Conservation (phyloP, 2,888 invertebrate species). For the Trissonchulus latispiculum region DNA sequence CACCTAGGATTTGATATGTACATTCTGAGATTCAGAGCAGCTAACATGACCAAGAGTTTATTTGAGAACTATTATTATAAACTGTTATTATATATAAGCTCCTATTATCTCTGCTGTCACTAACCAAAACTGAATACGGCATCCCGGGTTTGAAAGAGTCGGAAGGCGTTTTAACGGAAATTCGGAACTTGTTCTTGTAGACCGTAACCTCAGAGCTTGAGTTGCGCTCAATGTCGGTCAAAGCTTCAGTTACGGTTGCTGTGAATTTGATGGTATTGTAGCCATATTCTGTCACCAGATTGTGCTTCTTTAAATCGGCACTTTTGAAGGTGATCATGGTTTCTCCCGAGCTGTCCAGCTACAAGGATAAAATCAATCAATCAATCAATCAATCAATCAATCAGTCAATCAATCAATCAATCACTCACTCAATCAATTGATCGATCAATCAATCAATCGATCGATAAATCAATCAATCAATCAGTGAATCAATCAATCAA, state of each 20-base stretch:
- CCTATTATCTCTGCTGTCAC: slow-evolving; percentile 34
- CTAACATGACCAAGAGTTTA: no score
- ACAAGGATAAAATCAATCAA: slow-evolving; percentile 1
- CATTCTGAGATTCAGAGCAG: no score
- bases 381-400: not conserved
- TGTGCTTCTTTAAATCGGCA: slow-evolving; percentile 36
- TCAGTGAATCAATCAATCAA: no score
- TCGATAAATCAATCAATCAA: not conserved
- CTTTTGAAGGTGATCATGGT: slow-evolving; percentile 38
- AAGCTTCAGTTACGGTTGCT: slow-evolving; percentile 76
- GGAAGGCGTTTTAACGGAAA: slow-evolving; percentile 67
- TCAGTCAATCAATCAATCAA: not conserved
- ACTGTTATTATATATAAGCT: not conserved
- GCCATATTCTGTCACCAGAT: slow-evolving; percentile 61
- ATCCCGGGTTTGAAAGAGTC: slow-evolving; percentile 79
- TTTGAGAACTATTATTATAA: no score
- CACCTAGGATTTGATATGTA: no score
- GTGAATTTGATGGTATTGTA: slow-evolving; percentile 70
- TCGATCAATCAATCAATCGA: not conserved
- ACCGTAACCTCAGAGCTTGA: slow-evolving; percentile 55
- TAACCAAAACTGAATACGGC: slow-evolving; percentile 68
- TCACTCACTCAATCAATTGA: not conserved
- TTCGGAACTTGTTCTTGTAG: slow-evolving; percentile 64
- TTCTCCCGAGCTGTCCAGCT: slow-evolving; percentile 32
- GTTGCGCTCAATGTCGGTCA: slow-evolving; percentile 55